Conservation (phyloP, 2,888 invertebrate genomes). For the Lobophora halterata region DNA sequence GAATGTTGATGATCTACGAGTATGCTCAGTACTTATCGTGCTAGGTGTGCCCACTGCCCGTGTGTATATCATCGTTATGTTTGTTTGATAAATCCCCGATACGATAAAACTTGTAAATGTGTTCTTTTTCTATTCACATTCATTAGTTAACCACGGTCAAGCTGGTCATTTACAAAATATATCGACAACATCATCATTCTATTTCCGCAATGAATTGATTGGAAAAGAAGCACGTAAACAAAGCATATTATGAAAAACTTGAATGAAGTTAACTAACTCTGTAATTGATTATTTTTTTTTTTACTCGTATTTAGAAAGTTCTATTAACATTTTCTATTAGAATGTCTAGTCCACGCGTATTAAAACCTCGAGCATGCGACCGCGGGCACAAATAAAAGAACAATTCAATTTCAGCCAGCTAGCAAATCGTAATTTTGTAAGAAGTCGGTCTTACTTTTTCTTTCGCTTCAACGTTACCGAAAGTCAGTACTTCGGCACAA, state of each 20-base stretch:
- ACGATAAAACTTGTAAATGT: conserved; percentile 34
- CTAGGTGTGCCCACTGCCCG: conserved; percentile 32
- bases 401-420: conserved; percentile 42
- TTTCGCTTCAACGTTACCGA: conserved; percentile 41
- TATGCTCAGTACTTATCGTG: conserved; percentile 41
- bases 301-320: conserved; percentile 53
- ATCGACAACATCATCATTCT: conserved; percentile 24
- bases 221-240: conserved; percentile 8
- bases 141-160: conserved; percentile 22
- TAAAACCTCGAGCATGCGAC: conserved; percentile 46
- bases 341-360: conserved; percentile 54
- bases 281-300: conserved; percentile 30
- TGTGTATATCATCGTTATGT: conserved; percentile 25
- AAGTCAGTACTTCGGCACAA: conserved; percentile 46
- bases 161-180: conserved; percentile 24
- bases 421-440: conserved; percentile 44
- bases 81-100: conserved; percentile 40
- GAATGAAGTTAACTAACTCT: conserved; percentile 22
- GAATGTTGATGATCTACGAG: conserved; percentile 59
- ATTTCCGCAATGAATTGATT: conserved; percentile 4
- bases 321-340: conserved; percentile 46
- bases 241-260: conserved; percentile 13
- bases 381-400: conserved; percentile 38
- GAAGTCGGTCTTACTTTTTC: conserved; percentile 34
- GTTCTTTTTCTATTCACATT: conserved; percentile 29